Evolutionary conservation across 1,140 invertebrate genomes (phyloP).

Genomic region (Magallana angulata): DNA sequence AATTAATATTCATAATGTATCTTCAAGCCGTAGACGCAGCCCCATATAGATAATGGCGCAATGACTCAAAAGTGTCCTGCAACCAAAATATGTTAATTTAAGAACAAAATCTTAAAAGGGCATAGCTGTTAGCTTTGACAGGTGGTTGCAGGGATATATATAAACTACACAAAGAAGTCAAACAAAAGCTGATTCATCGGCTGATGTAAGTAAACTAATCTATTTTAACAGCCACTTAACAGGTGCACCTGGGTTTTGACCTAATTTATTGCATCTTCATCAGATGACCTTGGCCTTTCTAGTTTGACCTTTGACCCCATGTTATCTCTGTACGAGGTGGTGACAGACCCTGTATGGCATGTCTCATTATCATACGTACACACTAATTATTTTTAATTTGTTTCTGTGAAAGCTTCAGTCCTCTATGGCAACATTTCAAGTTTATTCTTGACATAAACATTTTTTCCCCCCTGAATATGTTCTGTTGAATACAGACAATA

Average conservation of each 20-base stretch:
- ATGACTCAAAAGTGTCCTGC: slow-evolving; percentile 18
- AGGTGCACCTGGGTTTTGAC: slow-evolving; percentile 8
- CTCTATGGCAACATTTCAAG: too few relatives aligned
- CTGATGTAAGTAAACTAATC: not conserved
- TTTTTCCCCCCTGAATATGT: too few relatives aligned
- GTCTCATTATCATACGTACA: too few relatives aligned
- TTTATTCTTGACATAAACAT: too few relatives aligned
- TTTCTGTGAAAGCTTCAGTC: too few relatives aligned
- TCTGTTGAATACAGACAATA: too few relatives aligned
- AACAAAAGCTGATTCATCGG: slow-evolving; percentile 5
- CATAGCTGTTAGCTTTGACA: slow-evolving; percentile 14
- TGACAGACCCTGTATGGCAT: not conserved
- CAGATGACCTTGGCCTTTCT: not conserved
- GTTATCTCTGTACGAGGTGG: not conserved
- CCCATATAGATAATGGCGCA: not conserved
- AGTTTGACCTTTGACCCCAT: not conserved
- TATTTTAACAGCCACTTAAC: not conserved
- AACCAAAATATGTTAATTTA: slow-evolving; percentile 22
- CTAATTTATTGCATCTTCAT: not conserved
- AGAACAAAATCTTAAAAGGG: not conserved
- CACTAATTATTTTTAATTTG: too few relatives aligned
- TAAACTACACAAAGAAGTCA: not conserved
- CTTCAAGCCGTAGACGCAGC: not conserved
- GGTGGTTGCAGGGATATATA: not conserved
- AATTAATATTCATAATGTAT: not conserved